These are phyloP conservation scores for Cyphomyrmex costatus DNA, from an alignment of 1,140 invertebrate genomes.

Conservation along the genomic window DNA sequence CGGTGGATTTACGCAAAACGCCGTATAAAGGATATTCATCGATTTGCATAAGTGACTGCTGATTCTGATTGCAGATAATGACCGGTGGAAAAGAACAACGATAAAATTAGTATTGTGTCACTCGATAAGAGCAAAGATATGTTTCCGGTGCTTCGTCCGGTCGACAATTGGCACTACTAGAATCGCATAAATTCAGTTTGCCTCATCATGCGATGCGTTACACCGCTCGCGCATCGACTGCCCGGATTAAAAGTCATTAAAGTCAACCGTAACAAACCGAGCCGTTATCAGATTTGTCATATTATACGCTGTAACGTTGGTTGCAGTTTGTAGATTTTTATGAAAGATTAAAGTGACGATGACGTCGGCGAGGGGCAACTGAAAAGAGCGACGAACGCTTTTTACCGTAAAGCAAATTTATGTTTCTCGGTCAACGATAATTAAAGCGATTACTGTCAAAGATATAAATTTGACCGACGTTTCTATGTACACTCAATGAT, in stretches of 20 bases:
- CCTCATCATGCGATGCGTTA: slow-evolving; percentile 1
- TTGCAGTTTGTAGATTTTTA: slow-evolving; percentile 52
- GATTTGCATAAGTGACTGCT: slow-evolving; percentile 35
- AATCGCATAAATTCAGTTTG: slow-evolving; percentile 38
- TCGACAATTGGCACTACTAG: background rate
- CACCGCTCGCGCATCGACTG: slow-evolving; percentile 7
- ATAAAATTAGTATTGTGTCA: slow-evolving; percentile 17
- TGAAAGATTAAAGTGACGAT: slow-evolving; percentile 55
- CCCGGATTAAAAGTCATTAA: slow-evolving; percentile 56
- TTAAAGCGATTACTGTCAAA: slow-evolving; percentile 57
- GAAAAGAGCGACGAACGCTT: slow-evolving; percentile 43
- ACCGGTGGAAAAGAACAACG: slow-evolving; percentile 12
- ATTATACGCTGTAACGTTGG: slow-evolving; percentile 54
- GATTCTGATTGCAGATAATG: slow-evolving; percentile 36
- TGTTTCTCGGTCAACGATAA: slow-evolving; percentile 50
- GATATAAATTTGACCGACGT: slow-evolving; percentile 43
- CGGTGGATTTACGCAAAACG: background rate
- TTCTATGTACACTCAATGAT: slow-evolving; percentile 40
- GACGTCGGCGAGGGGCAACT: slow-evolving; percentile 46
- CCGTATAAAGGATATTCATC: slow-evolving; percentile 11
- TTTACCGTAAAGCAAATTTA: slow-evolving; percentile 54
- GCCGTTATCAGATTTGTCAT: slow-evolving; percentile 55
- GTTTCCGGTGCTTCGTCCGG: slow-evolving; percentile 32
- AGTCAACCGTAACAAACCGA: slow-evolving; percentile 42
- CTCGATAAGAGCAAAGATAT: slow-evolving; percentile 33